Evolutionary conservation across 2,888 invertebrate genomes (phyloP).

Genomic region (Tribolium freemani): DNA sequence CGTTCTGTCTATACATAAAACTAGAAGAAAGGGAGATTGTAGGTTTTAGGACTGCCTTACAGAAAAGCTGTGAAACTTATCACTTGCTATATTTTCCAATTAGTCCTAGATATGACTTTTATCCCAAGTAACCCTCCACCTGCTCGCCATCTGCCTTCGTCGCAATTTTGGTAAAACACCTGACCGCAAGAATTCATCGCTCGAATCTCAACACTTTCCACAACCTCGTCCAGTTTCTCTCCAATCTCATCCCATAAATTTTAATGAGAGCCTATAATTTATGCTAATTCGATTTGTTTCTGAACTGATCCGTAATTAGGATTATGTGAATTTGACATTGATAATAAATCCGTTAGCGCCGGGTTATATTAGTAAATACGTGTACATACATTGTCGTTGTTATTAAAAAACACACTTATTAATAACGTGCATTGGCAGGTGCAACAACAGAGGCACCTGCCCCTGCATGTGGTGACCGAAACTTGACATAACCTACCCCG

Average conservation of each 20-base stretch:
- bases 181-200: conserved; percentile 5
- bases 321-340: conserved; percentile 13
- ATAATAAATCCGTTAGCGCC: conserved; percentile 6
- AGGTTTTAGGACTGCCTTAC: no score
- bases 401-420: conserved; percentile 36
- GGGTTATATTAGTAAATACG: not conserved
- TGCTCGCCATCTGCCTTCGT: not conserved
- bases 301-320: conserved; percentile 1
- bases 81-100: not conserved
- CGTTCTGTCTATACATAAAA: no score
- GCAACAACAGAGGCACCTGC: conserved; percentile 39
- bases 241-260: conserved; percentile 9
- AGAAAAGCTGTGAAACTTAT: not conserved
- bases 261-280: conserved; percentile 19
- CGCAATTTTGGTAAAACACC: conserved; percentile 3
- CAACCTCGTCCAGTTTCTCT: not conserved
- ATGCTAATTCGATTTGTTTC: conserved; percentile 25
- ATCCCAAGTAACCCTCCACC: not conserved
- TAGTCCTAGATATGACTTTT: not conserved
- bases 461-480: conserved; percentile 38
- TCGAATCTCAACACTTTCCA: not conserved
- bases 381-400: conserved; percentile 12
- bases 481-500: conserved; percentile 37
- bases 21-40: no score
- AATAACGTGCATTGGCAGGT: conserved; percentile 42